phyloP scores from a whole-genome alignment of 35 echinoderm and acorn worm genomes.

The Chiridota heheva region DNA sequence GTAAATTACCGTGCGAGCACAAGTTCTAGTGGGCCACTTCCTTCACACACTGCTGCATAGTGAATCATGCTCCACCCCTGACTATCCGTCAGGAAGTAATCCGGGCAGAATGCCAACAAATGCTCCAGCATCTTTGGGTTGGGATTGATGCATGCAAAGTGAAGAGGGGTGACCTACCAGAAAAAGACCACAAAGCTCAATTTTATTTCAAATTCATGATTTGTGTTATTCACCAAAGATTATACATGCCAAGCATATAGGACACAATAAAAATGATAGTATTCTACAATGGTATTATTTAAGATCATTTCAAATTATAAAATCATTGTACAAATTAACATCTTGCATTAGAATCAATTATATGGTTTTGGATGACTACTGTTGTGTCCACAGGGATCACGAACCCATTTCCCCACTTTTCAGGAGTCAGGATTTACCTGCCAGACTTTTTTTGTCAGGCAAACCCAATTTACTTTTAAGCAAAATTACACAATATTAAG shows the following conservation, averaged over 20 bases:
- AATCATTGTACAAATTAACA: too few relatives aligned
- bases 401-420: too few relatives aligned
- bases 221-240: background rate
- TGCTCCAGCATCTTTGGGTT: constrained; percentile 79
- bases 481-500: too few relatives aligned
- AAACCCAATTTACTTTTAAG: too few relatives aligned
- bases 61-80: constrained; percentile 65
- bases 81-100: constrained; percentile 68
- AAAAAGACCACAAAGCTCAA: too few relatives aligned
- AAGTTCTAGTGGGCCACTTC: constrained; percentile 70
- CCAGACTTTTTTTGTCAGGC: too few relatives aligned
- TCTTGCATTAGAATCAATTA: too few relatives aligned
- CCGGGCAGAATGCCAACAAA: constrained; percentile 59
- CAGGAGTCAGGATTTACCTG: too few relatives aligned
- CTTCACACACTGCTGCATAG: constrained; percentile 81
- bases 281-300: background rate
- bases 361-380: too few relatives aligned
- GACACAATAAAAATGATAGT: background rate
- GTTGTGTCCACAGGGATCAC: too few relatives aligned
- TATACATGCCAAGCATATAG: background rate
- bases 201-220: background rate
- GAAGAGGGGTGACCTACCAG: constrained; percentile 64
- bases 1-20: constrained; percentile 72
- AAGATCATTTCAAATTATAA: too few relatives aligned
- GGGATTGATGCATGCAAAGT: constrained; percentile 80